Evolutionary conservation across 2,797 vertebrate species (phyloP).

Genomic region (Leptoclinus maculatus): DNA sequence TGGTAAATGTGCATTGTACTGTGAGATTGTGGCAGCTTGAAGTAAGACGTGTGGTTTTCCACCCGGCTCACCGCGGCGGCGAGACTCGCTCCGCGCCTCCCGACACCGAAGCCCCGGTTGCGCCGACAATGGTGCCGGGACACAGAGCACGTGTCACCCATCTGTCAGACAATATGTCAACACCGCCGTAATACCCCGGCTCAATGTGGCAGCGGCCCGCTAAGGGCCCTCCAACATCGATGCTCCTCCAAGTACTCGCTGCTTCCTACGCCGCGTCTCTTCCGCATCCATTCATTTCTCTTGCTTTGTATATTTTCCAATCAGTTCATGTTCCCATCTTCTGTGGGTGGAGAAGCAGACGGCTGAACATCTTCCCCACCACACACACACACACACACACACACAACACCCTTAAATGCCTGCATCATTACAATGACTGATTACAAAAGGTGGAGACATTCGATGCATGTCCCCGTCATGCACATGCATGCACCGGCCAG

Average conservation of each 20-base stretch:
- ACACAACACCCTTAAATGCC: neutral
- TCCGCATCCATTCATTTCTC: neutral
- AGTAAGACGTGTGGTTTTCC: conserved; percentile 41
- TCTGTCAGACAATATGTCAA: conserved; percentile 76
- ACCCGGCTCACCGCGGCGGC: conserved; percentile 27
- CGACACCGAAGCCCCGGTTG: conserved; percentile 38
- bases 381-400: neutral
- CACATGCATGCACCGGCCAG: neutral
- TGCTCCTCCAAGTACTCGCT: neutral
- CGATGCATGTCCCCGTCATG: neutral
- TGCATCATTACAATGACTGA: neutral
- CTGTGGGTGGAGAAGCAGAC: neutral
- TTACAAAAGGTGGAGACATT: neutral
- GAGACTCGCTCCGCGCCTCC: conserved; percentile 23
- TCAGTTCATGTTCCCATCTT: neutral
- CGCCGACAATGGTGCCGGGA: conserved; percentile 51
- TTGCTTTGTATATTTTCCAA: neutral
- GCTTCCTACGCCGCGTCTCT: too few species aligned
- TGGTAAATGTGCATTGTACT: conserved; percentile 32
- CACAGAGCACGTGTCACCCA: conserved; percentile 70
- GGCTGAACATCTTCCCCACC: neutral
- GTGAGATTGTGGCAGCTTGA: conserved; percentile 31
- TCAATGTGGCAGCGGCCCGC: conserved; percentile 39
- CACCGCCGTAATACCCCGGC: conserved; percentile 45
- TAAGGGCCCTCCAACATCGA: neutral